Evolutionary conservation across 2,113 vertebrate species (phyloP), one percentile per base, ranked within the genome.

Genomic region (Sebastes fasciatus): DNA sequence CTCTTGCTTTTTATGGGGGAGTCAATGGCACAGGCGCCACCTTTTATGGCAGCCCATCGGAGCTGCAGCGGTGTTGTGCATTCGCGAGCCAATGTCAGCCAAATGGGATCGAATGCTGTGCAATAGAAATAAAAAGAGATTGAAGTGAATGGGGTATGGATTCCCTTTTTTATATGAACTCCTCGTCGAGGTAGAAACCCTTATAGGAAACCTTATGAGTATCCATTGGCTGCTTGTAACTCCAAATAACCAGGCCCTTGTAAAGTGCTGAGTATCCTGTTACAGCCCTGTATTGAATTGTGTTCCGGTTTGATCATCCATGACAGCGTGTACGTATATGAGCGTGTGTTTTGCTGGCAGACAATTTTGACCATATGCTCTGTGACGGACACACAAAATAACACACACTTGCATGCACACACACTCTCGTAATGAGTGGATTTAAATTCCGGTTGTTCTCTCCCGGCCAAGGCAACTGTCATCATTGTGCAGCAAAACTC

Each of bases 71-170:
- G 21, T 65, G 75, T 66, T 87, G 79, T 82, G 73, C 83, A 51
- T 89, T 88, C 10, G 21, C 65, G 67, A 80, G 62, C 51, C 66
- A 87, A 34, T 72, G 79, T 84, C 74, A 78, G 82, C 82, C 71
- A 76, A 89, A 82, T 88, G 78, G 77, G 74, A 89, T 87, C 17
- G 79, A 86, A 77, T 78, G 48, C 51, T 60, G 64, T 77, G 60
- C 84, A 65, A 72, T 65, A 77, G 90, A 90, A 89, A 92, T 89
- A 88, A 87, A 89, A 91, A 73, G 55, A 89, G 74, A 87, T 83
- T 88, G 84, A 34, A 80, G 74, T 80, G 84, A 93, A 91, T 71
- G 76, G 78, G 65, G 74, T 90, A 87, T 92, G 70, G 88, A 92
- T 90, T 86, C 51, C 48, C 58, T 88, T 70, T 34, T 81, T 83